These are phyloP conservation scores for Hystrix cristata DNA, from an alignment of 2,113 vertebrate genomes.

Conservation along the genomic window DNA sequence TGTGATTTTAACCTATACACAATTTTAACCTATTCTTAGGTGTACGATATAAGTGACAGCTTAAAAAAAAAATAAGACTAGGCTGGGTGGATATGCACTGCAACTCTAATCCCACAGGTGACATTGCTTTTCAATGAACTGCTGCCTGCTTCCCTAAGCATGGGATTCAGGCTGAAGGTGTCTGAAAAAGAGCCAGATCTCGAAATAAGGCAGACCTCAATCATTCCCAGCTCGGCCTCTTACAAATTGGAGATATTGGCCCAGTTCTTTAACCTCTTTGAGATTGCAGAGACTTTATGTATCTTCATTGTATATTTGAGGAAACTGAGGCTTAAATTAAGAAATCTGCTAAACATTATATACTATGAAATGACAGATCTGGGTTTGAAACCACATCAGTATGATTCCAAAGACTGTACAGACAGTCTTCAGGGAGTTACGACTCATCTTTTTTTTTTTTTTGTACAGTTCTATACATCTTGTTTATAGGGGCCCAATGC, in stretches of 20 bases:
- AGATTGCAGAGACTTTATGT: not conserved
- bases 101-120: accelerated
- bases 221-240: not conserved
- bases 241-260: not conserved
- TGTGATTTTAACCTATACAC: not conserved
- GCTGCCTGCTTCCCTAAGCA: not conserved
- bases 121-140: not conserved
- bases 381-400: not conserved
- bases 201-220: not conserved
- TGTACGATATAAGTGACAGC: not conserved
- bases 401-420: not conserved
- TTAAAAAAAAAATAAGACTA: not conserved
- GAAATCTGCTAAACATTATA: not conserved
- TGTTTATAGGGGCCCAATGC: not conserved
- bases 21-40: not conserved
- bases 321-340: not conserved
- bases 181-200: not conserved
- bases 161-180: not conserved
- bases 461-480: not conserved
- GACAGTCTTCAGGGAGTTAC: not conserved
- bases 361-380: not conserved
- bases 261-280: not conserved
- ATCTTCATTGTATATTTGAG: not conserved
- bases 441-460: not conserved
- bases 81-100: not conserved